phyloP scores from a whole-genome alignment of 2,797 vertebrate species.

The Melanotaenia maccullochi region DNA sequence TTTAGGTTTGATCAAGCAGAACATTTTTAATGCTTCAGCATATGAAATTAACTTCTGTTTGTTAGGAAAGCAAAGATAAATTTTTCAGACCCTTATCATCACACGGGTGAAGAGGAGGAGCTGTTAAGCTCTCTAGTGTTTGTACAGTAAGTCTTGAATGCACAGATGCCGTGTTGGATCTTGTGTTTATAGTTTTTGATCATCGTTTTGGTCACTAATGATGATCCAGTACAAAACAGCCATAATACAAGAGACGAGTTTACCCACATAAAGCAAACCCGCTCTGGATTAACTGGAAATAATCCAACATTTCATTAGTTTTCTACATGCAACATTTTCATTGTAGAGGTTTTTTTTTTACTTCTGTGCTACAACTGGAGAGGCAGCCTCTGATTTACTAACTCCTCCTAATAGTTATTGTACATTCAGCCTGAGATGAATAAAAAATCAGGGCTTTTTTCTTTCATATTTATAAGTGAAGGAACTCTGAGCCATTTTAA shows the following conservation, averaged over 20 bases:
- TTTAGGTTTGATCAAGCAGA: neutral
- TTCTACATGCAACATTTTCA: neutral
- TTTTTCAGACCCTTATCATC: neutral
- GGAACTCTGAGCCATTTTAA: neutral
- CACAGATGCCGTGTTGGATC: too few species aligned
- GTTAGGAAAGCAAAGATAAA: neutral
- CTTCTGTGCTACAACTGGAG: neutral
- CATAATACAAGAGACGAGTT: too few species aligned
- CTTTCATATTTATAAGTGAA: neutral
- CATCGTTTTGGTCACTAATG: too few species aligned
- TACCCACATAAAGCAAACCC: neutral
- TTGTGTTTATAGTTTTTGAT: too few species aligned
- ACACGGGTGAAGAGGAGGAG: neutral
- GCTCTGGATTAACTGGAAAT: neutral
- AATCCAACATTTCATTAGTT: neutral
- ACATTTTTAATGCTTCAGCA: neutral
- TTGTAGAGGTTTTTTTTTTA: neutral
- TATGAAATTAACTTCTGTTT: too few species aligned
- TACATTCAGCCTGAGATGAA: neutral
- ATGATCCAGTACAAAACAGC: too few species aligned
- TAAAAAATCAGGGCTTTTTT: neutral
- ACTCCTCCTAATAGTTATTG: slow-evolving; percentile 1
- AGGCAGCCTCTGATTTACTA: slow-evolving; percentile 5
- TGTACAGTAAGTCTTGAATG: too few species aligned
- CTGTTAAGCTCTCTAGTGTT: neutral